phyloP scores from a whole-genome alignment of 64 coral and sea anemone genomes.

The Actinia tenebrosa region DNA sequence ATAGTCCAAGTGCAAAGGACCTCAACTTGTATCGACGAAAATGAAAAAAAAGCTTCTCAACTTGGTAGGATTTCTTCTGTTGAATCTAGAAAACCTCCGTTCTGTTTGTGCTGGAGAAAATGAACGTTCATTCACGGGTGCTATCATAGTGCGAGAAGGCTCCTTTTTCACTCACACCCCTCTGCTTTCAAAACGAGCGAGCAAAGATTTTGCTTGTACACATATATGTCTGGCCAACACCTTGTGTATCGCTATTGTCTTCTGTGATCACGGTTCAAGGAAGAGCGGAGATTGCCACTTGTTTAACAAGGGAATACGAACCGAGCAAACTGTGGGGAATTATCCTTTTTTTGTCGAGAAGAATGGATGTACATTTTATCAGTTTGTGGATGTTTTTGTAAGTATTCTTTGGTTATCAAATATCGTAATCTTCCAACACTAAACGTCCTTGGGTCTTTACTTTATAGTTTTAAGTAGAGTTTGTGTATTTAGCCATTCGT shows the following conservation, averaged over 20 bases:
- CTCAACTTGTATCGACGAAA: neutral
- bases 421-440: neutral
- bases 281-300: conserved; percentile 22
- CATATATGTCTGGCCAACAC: neutral
- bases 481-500: too few relatives aligned
- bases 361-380: conserved; percentile 33
- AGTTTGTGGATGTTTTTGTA: conserved; percentile 31
- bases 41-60: neutral
- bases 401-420: conserved; percentile 17
- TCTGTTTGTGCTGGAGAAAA: neutral
- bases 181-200: neutral
- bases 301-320: conserved; percentile 26
- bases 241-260: neutral
- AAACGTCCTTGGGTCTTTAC: too few relatives aligned
- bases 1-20: neutral
- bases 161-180: neutral
- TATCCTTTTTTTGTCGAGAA: neutral
- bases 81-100: neutral
- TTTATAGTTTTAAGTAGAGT: too few relatives aligned
- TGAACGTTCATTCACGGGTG: neutral
- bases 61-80: neutral
- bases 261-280: neutral
- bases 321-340: neutral
- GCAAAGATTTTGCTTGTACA: neutral
- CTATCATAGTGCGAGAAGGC: neutral